Evolutionary conservation across 2,888 invertebrate genomes (phyloP), one percentile per base, ranked within the genome.

Genomic region (Scaptomyza flava): DNA sequence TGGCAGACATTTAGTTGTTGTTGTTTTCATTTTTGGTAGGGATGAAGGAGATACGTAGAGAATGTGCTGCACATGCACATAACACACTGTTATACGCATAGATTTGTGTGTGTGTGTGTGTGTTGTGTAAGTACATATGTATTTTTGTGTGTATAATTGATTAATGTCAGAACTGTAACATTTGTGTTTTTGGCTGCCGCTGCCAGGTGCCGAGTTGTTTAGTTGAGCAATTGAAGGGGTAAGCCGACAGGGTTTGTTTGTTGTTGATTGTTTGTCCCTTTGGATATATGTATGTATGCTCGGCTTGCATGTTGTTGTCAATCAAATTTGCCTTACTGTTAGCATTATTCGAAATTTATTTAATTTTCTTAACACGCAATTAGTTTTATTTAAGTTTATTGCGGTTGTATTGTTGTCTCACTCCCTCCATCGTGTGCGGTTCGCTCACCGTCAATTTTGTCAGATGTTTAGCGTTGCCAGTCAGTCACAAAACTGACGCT

Each of bases 341-440:
- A 82, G 88, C 77, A 82, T 80, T 87, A 83, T 78, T 68, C 68
- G 78, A 83, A 85, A 87, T 85, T 85, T 85, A 87, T 85, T 85
- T 87, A 85, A 85, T 85, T 85, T 73, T 62, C 69, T 64, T 72
- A 87, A 86, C 84, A 85, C 84, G 84, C 84, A 87, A 87, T 85
- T 85, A 85, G 88, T 85, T 85, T 87, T 85, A 83, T 85, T 85
- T 83, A 87, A 86, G 83, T 84, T 85, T 83, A 85, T 85, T 85
- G 84, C 88, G 84, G 84, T 87, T 85, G 77, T 77, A 65, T 66
- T 52, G 76, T 53, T 53, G 62, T 81, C 80, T 68, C 76, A 30
- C 71, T 78, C 38, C 11, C 71, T 78, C 38, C 11, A 3, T 36
- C 27, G 36, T n/a, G 50, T 34, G 17, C 23, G 34, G 50, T 50